Evolutionary conservation across 2,113 vertebrate species (phyloP), one percentile per base, ranked within the genome.

Genomic region (Sylvilagus bachmani): DNA sequence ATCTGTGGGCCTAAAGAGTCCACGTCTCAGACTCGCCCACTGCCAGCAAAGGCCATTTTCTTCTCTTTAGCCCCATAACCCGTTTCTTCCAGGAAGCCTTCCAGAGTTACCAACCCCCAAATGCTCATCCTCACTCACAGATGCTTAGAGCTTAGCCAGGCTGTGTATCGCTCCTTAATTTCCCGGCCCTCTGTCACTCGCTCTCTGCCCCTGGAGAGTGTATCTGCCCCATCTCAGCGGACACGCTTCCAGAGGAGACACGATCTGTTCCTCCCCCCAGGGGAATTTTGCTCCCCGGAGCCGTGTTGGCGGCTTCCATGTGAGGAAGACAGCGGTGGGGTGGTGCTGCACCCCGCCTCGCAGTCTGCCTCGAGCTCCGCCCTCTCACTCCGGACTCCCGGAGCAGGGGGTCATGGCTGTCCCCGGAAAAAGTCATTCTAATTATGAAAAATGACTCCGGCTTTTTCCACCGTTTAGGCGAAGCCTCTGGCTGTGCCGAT

Each of bases 371-470:
- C 3, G 90, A 85, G 81, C 96, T 95, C 86, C 82, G 44, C 44
- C 67, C 92, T 90, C 77, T 93, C 85, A 71, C 87, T 49, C 93
- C 79, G 88, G 74, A 94, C 81, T 95, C 94, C 94, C 77, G 66
- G 93, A 75, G 69, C 91, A 96, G 86, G 93, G 44, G 97, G 66
- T 97, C 97, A 97, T 70, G 83, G 93, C 85, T 97, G 24, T 97
- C 92, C 94, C 94, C 94, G 85, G 96, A 96, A 97, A 97, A 97
- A 97, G 95, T 97, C 97, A 95, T 96, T 96, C 85, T 97, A 96
- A 97, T 97, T 97, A 97, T 97, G 96, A 97, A 96, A 97, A 97
- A 97, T 97, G 96, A 96, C 96, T 94, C 88, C 0, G 1, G 91
- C 93, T 96, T 89, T 95, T 96, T 96, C 97, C 89, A 93, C 86